Percentiles rank a stretch among this genome's conserved stretches.
Conservation (phyloP, 2,797 vertebrate species). For the Microctenopoma steveboyesi region DNA sequence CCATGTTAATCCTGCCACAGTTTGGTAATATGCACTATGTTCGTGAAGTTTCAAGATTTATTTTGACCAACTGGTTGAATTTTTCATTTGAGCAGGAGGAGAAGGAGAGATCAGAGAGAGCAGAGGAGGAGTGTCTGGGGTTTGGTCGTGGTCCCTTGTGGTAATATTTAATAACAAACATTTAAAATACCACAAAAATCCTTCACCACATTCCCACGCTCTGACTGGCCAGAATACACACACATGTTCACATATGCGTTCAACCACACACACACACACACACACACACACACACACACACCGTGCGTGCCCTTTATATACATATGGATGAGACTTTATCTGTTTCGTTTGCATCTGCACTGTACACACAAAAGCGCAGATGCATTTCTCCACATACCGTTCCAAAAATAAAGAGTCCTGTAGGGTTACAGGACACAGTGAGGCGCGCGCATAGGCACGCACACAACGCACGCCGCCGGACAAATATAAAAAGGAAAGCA, state of each 20-base stretch:
- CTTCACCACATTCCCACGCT: slow-evolving; percentile 85
- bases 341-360: slow-evolving; percentile 19
- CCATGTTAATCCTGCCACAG: slow-evolving; percentile 25
- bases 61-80: slow-evolving; percentile 60
- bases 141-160: slow-evolving; percentile 82
- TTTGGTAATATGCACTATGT: slow-evolving; percentile 10
- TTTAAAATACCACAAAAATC: slow-evolving; percentile 87
- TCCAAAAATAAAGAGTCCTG: slow-evolving; percentile 44
- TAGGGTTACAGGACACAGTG: slow-evolving; percentile 2
- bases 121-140: slow-evolving; percentile 70
- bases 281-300: slow-evolving; percentile 22
- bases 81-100: slow-evolving; percentile 60
- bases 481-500: slow-evolving; percentile 13
- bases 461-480: background rate
- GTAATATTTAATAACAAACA: slow-evolving; percentile 88
- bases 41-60: slow-evolving; percentile 52
- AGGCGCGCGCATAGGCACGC: slow-evolving; percentile 16
- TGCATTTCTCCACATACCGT: slow-evolving; percentile 35
- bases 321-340: slow-evolving; percentile 28
- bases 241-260: slow-evolving; percentile 40
- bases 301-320: slow-evolving; percentile 25
- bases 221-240: slow-evolving; percentile 66
- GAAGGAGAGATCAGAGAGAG: slow-evolving; percentile 27
- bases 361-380: slow-evolving; percentile 18
- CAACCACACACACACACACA: slow-evolving; percentile 26